Evolutionary conservation across 1,140 invertebrate genomes (phyloP).

Genomic region (Papilio helenus): DNA sequence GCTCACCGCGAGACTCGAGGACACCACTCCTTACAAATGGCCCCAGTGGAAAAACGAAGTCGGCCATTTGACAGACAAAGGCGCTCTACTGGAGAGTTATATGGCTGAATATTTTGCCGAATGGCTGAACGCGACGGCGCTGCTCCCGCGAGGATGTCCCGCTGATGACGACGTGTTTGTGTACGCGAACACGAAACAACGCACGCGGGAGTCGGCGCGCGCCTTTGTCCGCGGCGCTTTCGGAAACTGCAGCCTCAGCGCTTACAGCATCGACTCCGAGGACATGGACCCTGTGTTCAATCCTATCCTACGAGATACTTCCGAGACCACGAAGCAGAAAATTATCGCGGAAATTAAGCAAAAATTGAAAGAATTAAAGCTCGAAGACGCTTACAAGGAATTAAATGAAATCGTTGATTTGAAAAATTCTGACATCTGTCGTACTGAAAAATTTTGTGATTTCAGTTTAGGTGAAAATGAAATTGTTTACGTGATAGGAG

Average conservation of each 20-base stretch:
- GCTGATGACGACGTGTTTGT: conserved; percentile 58
- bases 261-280: conserved; percentile 52
- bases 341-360: conserved; percentile 59
- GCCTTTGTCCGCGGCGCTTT: conserved; percentile 65
- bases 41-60: conserved; percentile 64
- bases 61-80: conserved; percentile 71
- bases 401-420: conserved; percentile 63
- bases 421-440: conserved; percentile 60
- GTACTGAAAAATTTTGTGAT: conserved; percentile 57
- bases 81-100: conserved; percentile 63
- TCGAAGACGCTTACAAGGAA: conserved; percentile 55
- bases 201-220: conserved; percentile 62
- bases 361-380: conserved; percentile 54
- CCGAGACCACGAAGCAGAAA: conserved; percentile 53
- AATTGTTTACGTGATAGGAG: conserved; percentile 48
- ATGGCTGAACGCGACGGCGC: conserved; percentile 55
- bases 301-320: conserved; percentile 62
- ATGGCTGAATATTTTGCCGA: conserved; percentile 65
- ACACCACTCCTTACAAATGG: conserved; percentile 64
- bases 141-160: conserved; percentile 57
- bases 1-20: conserved; percentile 57
- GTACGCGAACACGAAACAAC: conserved; percentile 65
- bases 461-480: conserved; percentile 55
- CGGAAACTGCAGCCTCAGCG: conserved; percentile 59
- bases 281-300: conserved; percentile 64